A percentile compares a stretch with the other conserved stretches of the same genome.
Evolutionary conservation across 2,113 vertebrate genomes (phyloP).

Genomic region (Aldabrachelys gigantea): DNA sequence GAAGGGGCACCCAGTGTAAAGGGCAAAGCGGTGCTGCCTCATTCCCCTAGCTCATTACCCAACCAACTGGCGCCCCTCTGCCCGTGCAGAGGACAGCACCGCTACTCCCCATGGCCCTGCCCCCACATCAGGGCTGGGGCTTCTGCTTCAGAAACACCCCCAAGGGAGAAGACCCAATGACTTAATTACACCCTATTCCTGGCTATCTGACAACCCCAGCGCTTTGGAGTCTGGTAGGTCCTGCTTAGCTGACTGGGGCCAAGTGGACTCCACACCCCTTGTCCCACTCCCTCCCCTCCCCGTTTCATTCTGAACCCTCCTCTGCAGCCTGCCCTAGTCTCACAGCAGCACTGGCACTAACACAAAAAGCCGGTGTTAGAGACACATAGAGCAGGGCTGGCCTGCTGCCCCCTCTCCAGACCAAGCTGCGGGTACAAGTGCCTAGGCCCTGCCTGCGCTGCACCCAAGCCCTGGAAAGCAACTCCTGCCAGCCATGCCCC

Average conservation of each 20-base stretch:
- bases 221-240: neutral
- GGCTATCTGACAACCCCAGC: neutral
- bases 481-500: neutral
- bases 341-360: neutral
- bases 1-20: neutral
- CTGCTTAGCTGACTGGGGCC: neutral
- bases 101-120: neutral
- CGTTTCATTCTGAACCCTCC: neutral
- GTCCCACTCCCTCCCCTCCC: neutral
- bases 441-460: neutral
- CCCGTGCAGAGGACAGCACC: neutral
- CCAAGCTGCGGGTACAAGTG: neutral
- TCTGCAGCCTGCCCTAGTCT: neutral
- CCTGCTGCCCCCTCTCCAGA: neutral
- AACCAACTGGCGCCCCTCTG: neutral
- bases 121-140: neutral
- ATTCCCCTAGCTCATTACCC: accelerated
- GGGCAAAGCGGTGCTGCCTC: accelerated
- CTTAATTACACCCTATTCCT: neutral
- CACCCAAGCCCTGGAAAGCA: neutral
- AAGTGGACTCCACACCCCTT: neutral
- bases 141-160: neutral
- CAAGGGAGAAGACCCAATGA: neutral
- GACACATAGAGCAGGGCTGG: neutral
- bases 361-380: neutral